Base-by-base conservation (phyloP, 2,797 vertebrate genomes). In the Florisuga fusca region DNA sequence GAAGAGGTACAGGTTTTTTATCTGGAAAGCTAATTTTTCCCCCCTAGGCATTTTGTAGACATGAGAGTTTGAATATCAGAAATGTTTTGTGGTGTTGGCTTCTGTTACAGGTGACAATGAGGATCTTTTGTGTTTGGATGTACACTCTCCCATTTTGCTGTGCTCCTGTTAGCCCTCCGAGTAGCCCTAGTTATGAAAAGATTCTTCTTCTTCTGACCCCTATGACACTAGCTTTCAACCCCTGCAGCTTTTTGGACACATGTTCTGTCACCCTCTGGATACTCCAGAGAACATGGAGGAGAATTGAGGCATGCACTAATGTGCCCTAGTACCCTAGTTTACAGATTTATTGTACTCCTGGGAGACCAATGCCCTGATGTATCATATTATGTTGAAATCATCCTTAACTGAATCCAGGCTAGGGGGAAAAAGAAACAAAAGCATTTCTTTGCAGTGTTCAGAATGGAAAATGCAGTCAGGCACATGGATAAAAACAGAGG, bases 181-280 rank as follows among this genome's bases (percentile, higher is more conserved):
- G 79, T 72, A 80, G 80, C 59, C 45, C 50, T 68, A 38, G 54
- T 91, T 96, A 93, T 81, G 94, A 81, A 78, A 95, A 91, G 87
- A 78, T 95, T 88, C 15, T 89, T 92, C 90, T 84, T 94, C 90
- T 87, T 93, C 73, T 96, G 91, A 96, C 91, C 79, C 54, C 79
- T 93, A 4, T 93, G 87, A 94, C 87, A 94, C 79, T 87, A 78
- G 85, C 76, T 93, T 96, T 95, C 94, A 90, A 94, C 83, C 79
- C 89, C 89, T 84, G 91, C 82, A 58, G 87, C 73, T 92, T 95
- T 93, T 81, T 87, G 87, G 80, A 89, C 82, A 51, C 10, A 7
- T 75, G 62, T 93, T 89, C 83, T 95, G 76, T 91, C 91, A 94
- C 84, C 95, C 91, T 86, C 90, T 78, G 76, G 87, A 69, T 94